Percentiles rank a stretch among this genome's conserved stretches.
phyloP scores from a whole-genome alignment of 2,888 invertebrate species.

The Mythimna ferrago region DNA sequence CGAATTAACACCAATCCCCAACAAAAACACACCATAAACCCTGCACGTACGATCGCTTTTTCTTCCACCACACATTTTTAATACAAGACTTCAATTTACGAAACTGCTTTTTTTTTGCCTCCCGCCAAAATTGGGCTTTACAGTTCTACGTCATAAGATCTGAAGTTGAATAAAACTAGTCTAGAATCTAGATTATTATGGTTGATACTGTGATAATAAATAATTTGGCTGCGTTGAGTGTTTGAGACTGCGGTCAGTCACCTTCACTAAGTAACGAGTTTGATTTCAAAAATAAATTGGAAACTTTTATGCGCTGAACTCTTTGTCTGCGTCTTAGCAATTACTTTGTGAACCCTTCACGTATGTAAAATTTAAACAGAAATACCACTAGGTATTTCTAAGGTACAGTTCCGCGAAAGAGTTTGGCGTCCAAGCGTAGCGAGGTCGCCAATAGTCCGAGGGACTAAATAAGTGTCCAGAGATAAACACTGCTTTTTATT shows the following conservation, averaged over 20 bases:
- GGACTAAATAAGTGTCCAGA: too few species aligned
- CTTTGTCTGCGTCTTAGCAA: neutral
- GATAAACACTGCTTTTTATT: too few species aligned
- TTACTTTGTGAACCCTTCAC: neutral
- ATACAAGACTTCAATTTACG: constrained; percentile 72
- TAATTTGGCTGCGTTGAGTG: constrained; percentile 23
- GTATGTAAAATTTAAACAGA: neutral
- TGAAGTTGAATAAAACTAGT: constrained; percentile 37
- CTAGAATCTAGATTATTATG: constrained; percentile 41
- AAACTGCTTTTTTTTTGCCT: constrained; percentile 26
- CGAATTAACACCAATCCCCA: constrained; percentile 67
- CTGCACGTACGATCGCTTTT: constrained; percentile 62
- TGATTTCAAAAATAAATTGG: neutral
- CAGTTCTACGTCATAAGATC: constrained; percentile 27
- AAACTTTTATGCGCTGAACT: neutral
- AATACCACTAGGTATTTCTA: too few species aligned
- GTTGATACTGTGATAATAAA: constrained; percentile 22
- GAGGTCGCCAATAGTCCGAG: too few species aligned
- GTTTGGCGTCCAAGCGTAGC: too few species aligned
- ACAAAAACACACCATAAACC: constrained; percentile 71
- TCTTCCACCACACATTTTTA: constrained; percentile 45
- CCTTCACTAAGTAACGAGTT: constrained; percentile 4
- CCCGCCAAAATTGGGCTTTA: constrained; percentile 25
- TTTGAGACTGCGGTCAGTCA: constrained; percentile 27
- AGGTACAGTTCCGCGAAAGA: too few species aligned